Conservation (phyloP, 1,140 invertebrate species). For the Olivierus martensii region DNA sequence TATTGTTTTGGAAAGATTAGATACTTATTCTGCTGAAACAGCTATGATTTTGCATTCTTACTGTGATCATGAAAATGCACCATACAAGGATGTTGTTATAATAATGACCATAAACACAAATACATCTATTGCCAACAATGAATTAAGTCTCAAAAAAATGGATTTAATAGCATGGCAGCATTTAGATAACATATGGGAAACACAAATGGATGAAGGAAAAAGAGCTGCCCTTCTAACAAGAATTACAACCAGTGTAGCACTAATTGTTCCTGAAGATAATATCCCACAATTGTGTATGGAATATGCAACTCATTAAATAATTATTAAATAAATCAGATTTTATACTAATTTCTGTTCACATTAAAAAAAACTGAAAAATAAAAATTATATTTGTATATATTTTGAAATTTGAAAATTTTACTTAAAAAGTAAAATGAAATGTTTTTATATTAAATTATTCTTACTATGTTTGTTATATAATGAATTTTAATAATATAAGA, state of each 20-base stretch:
- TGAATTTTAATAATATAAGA: too few species aligned
- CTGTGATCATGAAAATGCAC: slow-evolving; percentile 10
- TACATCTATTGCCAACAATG: neutral
- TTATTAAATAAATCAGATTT: too few species aligned
- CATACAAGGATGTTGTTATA: slow-evolving; percentile 1
- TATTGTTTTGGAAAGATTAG: neutral
- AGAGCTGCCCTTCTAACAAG: neutral
- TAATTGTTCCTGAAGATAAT: neutral
- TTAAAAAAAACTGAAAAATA: too few species aligned
- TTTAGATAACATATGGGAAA: neutral
- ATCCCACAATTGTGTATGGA: too few species aligned
- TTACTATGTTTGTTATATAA: too few species aligned
- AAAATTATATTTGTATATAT: too few species aligned
- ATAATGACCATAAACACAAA: neutral
- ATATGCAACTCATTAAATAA: too few species aligned
- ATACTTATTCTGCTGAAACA: neutral
- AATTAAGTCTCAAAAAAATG: neutral
- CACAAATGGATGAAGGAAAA: neutral
- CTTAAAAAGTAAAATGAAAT: too few species aligned
- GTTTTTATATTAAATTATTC: too few species aligned
- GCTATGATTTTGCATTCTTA: slow-evolving; percentile 4
- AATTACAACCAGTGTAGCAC: neutral
- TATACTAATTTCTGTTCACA: too few species aligned
- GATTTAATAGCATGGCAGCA: neutral
- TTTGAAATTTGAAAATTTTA: too few species aligned